Evolutionary conservation across 1,140 invertebrate species (phyloP).

Genomic region (Sycophila sp.): DNA sequence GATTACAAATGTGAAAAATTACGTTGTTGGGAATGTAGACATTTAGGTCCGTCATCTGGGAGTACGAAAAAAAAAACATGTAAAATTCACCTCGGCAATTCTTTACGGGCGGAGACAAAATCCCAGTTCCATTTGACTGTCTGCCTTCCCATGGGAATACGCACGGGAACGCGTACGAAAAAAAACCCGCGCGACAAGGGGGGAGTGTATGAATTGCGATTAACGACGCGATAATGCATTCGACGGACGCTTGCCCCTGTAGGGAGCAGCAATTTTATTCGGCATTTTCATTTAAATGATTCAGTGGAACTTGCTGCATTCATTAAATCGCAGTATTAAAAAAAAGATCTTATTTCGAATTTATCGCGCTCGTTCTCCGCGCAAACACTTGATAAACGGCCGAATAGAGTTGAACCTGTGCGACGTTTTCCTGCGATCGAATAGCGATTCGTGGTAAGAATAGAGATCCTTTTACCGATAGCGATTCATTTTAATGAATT

Average conservation of each 20-base stretch:
- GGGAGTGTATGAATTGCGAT: constrained; percentile 1
- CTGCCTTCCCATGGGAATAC: constrained; percentile 20
- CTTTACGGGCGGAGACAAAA: neutral
- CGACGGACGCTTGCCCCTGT: neutral
- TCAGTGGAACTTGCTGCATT: too few relatives aligned
- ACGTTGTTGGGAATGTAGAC: too few relatives aligned
- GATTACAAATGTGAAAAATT: too few relatives aligned
- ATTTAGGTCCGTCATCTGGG: neutral
- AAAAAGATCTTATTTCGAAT: too few relatives aligned
- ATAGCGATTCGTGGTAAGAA: neutral
- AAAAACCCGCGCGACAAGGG: neutral
- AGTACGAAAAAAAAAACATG: neutral
- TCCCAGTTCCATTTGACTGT: constrained; percentile 11
- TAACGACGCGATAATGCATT: constrained; percentile 1
- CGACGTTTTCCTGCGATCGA: too few relatives aligned
- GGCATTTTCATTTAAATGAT: too few relatives aligned
- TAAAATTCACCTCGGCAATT: constrained; percentile 1
- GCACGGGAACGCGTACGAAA: neutral
- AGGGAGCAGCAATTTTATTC: too few relatives aligned
- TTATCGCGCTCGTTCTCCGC: too few relatives aligned
- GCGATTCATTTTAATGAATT: neutral
- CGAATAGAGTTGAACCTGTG: too few relatives aligned
- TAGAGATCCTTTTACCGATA: neutral
- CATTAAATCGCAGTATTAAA: too few relatives aligned
- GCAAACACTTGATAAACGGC: too few relatives aligned